These are phyloP conservation scores for Platichthys flesus DNA, from an alignment of 2,113 vertebrate genomes.

Conservation along the genomic window DNA sequence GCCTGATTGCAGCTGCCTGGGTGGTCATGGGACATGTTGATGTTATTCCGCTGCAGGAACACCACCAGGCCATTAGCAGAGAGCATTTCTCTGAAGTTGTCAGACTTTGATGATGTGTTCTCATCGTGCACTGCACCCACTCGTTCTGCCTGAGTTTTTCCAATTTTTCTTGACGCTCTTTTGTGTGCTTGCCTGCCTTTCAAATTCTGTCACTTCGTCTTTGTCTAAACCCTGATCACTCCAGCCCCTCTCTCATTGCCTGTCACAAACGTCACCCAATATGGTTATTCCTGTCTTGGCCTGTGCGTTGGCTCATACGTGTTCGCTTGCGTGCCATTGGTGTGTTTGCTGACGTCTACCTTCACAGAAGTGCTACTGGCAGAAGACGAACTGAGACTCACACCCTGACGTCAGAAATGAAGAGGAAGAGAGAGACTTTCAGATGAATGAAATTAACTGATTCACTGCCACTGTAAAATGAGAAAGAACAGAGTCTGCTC, in stretches of 20 bases:
- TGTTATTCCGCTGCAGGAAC: slow-evolving; percentile 21
- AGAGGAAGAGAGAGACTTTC: slow-evolving; percentile 8
- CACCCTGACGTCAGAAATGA: slow-evolving; percentile 45
- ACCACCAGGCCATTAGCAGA: slow-evolving; percentile 44
- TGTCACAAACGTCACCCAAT: slow-evolving; percentile 26
- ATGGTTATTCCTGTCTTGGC: slow-evolving; percentile 43
- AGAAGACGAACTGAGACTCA: slow-evolving; percentile 21
- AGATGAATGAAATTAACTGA: slow-evolving; percentile 9
- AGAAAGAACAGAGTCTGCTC: background rate
- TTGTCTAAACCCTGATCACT: slow-evolving; percentile 49
- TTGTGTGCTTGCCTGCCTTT: slow-evolving; percentile 47
- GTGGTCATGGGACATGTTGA: slow-evolving; percentile 29
- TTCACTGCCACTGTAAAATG: background rate
- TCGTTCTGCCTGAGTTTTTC: slow-evolving; percentile 34
- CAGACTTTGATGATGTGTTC: slow-evolving; percentile 43
- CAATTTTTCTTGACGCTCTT: slow-evolving; percentile 33
- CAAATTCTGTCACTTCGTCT: slow-evolving; percentile 62
- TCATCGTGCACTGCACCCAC: slow-evolving; percentile 42
- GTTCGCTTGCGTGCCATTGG: slow-evolving; percentile 23
- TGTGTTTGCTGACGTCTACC: slow-evolving; percentile 61
- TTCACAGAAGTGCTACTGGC: slow-evolving; percentile 48
- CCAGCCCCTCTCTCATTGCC: slow-evolving; percentile 9
- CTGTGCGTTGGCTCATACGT: slow-evolving; percentile 18
- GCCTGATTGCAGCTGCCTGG: slow-evolving; percentile 25
- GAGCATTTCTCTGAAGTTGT: slow-evolving; percentile 39